Percentiles rank a stretch among this genome's conserved stretches.
Conservation (phyloP, 2,113 vertebrate species). For the Anarhynchus alexandrinus region DNA sequence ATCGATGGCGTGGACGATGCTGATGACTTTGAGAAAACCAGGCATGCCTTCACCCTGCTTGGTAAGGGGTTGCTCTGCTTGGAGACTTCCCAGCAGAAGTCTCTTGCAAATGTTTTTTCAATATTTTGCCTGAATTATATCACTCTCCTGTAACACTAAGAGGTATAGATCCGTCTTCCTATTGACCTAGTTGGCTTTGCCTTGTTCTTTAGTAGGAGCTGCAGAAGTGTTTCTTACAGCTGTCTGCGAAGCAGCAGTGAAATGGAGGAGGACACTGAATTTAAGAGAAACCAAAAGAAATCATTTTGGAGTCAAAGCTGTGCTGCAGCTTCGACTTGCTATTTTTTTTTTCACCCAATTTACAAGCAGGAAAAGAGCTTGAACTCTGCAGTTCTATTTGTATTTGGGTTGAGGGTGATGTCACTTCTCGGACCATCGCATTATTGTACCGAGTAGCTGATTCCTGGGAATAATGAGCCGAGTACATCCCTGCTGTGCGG, state of each 20-base stretch:
- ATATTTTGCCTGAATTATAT: background rate
- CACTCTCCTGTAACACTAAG: background rate
- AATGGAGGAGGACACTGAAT: background rate
- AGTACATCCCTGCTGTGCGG: background rate
- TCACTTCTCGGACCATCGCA: background rate
- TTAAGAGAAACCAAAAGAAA: background rate
- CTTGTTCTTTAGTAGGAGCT: background rate
- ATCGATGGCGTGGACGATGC: slow-evolving; percentile 87
- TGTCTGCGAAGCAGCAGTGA: background rate
- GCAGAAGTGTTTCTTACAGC: background rate
- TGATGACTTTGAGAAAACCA: slow-evolving; percentile 85
- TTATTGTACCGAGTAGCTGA: background rate
- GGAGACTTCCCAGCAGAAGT: background rate
- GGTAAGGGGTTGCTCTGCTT: slow-evolving; percentile 73
- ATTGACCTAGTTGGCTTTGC: background rate
- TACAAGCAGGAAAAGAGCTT: background rate
- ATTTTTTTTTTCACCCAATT: background rate
- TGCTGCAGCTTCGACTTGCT: background rate
- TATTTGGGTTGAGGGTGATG: background rate
- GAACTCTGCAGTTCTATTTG: background rate
- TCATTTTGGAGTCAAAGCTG: background rate
- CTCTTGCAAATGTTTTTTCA: background rate
- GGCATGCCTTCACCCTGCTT: slow-evolving; percentile 84
- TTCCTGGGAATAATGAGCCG: background rate
- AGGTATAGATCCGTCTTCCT: background rate